Evolutionary conservation across 2,888 invertebrate species (phyloP).

Genomic region (Carabus problematicus): DNA sequence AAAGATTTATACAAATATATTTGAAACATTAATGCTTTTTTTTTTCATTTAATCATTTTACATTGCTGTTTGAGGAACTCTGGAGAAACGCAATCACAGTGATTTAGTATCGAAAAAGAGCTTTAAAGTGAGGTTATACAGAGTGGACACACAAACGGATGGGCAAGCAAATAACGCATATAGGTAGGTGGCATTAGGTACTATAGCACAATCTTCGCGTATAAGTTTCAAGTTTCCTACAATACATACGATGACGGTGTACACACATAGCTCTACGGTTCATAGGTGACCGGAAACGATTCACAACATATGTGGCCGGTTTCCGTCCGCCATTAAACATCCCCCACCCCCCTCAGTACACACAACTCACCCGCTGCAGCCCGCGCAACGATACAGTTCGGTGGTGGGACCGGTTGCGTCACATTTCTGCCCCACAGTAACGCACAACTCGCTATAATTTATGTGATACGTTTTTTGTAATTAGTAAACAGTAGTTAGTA

Average conservation of each 20-base stretch:
- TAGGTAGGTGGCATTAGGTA: no score
- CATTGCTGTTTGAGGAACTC: no score
- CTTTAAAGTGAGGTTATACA: no score
- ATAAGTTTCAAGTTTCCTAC: slow-evolving; percentile 35
- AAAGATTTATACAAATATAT: no score
- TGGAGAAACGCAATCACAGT: no score
- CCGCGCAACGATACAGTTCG: not conserved
- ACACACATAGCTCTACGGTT: slow-evolving; percentile 44
- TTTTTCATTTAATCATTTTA: no score
- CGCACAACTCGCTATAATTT: slow-evolving; percentile 47
- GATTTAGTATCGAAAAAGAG: no score
- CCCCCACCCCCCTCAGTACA: slow-evolving; percentile 44
- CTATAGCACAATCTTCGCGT: no score
- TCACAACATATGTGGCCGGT: slow-evolving; percentile 57
- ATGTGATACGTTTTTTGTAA: slow-evolving; percentile 52
- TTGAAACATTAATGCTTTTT: no score
- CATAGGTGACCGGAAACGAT: slow-evolving; percentile 58
- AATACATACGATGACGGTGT: not conserved
- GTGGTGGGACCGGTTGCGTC: slow-evolving; percentile 7
- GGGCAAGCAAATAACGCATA: no score
- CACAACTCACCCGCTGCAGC: slow-evolving; percentile 23
- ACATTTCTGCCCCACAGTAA: not conserved
- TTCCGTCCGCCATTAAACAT: slow-evolving; percentile 53
- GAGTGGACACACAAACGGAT: no score
- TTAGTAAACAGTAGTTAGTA: slow-evolving; percentile 48